These are phyloP conservation scores for Hyphantria cunea DNA, from an alignment of 1,140 invertebrate species.

Conservation along the genomic window DNA sequence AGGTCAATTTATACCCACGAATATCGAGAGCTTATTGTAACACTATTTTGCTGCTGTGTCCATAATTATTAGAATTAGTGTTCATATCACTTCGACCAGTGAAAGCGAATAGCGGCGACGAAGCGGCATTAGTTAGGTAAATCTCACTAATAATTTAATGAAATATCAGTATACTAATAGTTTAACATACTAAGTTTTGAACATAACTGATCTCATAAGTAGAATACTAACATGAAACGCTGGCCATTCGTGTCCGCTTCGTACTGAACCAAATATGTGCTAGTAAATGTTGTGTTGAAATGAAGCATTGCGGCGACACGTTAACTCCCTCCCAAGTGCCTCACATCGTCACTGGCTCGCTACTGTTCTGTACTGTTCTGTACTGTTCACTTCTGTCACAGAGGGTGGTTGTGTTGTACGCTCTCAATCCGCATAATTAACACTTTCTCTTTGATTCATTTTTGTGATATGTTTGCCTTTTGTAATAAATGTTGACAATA, in stretches of 20 bases:
- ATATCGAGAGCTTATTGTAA: background rate
- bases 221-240: constrained; percentile 7
- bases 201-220: constrained; percentile 47
- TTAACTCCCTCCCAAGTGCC: too few relatives aligned
- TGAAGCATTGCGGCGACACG: too few relatives aligned
- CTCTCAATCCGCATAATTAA: too few relatives aligned
- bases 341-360: too few relatives aligned
- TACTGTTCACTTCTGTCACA: too few relatives aligned
- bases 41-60: background rate
- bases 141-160: too few relatives aligned
- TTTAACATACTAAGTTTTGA: constrained; percentile 26
- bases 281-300: background rate
- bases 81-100: too few relatives aligned
- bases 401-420: too few relatives aligned
- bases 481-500: constrained; percentile 46
- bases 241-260: background rate
- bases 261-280: constrained; percentile 2
- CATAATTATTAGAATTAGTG: too few relatives aligned
- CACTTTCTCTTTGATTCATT: constrained; percentile 16
- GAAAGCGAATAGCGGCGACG: too few relatives aligned
- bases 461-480: constrained; percentile 51
- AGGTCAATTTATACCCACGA: background rate
- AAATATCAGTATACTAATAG: background rate
- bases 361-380: too few relatives aligned
- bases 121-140: too few relatives aligned